Conservation (phyloP, 2,797 vertebrate species). For the Intellagama lesueurii region DNA sequence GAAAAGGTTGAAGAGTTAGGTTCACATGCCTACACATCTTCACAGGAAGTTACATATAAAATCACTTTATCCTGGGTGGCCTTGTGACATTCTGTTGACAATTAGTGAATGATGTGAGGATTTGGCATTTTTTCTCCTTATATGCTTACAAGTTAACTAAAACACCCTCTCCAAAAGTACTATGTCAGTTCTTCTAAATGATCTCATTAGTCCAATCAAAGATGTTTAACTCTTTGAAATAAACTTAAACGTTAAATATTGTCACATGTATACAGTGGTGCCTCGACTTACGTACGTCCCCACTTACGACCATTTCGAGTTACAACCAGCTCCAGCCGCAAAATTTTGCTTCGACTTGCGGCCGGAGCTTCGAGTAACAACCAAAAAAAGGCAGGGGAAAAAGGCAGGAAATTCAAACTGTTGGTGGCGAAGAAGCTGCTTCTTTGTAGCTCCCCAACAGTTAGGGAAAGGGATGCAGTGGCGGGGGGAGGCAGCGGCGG, state of each 20-base stretch:
- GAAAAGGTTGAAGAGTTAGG: slow-evolving; percentile 42
- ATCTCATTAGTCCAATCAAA: not conserved
- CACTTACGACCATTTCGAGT: no score
- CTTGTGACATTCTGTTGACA: not conserved
- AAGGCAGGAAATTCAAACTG: no score
- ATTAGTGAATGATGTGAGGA: not conserved
- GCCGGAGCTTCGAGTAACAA: no score
- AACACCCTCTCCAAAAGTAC: not conserved
- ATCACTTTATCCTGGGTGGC: not conserved
- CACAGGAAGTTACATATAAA: not conserved
- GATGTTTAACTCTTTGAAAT: not conserved
- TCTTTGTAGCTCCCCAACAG: no score
- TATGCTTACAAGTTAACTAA: not conserved
- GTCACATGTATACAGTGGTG: not conserved
- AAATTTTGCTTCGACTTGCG: no score
- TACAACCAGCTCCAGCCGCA: no score
- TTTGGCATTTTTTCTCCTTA: not conserved
- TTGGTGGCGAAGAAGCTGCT: no score
- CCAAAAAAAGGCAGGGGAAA: no score
- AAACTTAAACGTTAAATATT: not conserved
- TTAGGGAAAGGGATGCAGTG: no score
- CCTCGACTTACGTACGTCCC: no score
- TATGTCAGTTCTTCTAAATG: not conserved
- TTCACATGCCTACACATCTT: slow-evolving; percentile 28
- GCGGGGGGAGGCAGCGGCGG: no score